Conservation (phyloP, 2,797 vertebrate species). For the Nasua narica region DNA sequence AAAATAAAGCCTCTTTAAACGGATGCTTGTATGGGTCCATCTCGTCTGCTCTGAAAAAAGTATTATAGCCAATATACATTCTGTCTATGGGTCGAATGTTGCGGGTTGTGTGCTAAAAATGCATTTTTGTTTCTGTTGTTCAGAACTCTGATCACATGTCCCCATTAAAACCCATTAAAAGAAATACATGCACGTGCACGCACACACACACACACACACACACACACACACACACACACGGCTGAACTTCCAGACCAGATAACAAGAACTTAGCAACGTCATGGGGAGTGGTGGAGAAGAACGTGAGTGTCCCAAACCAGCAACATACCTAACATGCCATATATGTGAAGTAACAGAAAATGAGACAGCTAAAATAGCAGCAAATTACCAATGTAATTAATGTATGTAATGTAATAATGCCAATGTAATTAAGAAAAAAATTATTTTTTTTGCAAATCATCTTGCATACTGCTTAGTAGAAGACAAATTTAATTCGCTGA, state of each 20-base stretch:
- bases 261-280: not conserved
- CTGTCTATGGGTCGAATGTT: not conserved
- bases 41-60: not conserved
- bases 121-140: constrained; percentile 15
- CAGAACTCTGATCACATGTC: not conserved
- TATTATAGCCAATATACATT: not conserved
- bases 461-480: not conserved
- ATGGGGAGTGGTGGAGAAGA: no score
- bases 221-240: not conserved
- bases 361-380: not conserved
- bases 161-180: not conserved
- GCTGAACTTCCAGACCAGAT: not conserved
- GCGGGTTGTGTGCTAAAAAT: not conserved
- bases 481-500: not conserved
- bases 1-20: constrained; percentile 34
- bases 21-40: not conserved
- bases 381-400: not conserved
- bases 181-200: not conserved
- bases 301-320: not conserved
- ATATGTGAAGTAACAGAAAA: constrained; percentile 5
- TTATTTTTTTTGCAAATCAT: not conserved
- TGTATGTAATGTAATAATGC: not conserved
- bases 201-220: not conserved
- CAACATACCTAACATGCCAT: not conserved
- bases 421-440: not conserved